Evolutionary conservation across 2,113 vertebrate genomes (phyloP), one percentile per base, ranked within the genome.

Genomic region (Ammodytes dubius): DNA sequence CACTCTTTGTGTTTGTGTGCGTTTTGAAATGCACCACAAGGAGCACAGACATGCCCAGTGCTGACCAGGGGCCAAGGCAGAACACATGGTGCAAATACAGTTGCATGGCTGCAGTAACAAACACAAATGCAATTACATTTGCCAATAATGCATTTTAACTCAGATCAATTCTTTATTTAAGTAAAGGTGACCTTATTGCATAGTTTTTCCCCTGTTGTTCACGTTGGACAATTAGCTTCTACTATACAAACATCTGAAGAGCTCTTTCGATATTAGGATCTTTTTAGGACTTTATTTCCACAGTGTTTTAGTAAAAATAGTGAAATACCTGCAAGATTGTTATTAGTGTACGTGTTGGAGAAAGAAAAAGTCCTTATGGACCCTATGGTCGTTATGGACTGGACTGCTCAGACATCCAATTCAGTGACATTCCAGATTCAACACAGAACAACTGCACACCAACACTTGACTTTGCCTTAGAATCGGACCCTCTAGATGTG

Each of bases 11-110:
- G 11, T 70, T 9, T 47, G 53, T 35, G 10, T 73, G 73, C 70
- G 46, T 79, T 84, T 70, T 35, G 46, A 66, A 37, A 50, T 58
- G 42, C 7, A 40, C 45, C 66, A 79, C 52, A 59, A 52, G 61
- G 56, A 68, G 47, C 53, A 53, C 19, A 8, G 39, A 8, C 35
- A 66, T 40, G 11, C 39, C 66, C 68, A 42, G 35, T 47, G 13
- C 14, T 68, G 12, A 75, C 71, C 67, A 40, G 3, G 12, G 49
- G 35, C 7, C 27, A 8, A 66, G 5, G 19, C 27, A 61, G 54
- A 61, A 46, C 60, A 47, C 52, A 71, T 19, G 45, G 15, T 54
- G 11, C 1, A 1, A 46, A 47, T 42, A 10, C n/a, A 27, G 4
- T 35, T 39, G 6, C 35, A 50, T 12, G 14, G 46, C 63, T 77